phyloP scores from a whole-genome alignment of 2,888 invertebrate genomes.

The Lottia gigantea region DNA sequence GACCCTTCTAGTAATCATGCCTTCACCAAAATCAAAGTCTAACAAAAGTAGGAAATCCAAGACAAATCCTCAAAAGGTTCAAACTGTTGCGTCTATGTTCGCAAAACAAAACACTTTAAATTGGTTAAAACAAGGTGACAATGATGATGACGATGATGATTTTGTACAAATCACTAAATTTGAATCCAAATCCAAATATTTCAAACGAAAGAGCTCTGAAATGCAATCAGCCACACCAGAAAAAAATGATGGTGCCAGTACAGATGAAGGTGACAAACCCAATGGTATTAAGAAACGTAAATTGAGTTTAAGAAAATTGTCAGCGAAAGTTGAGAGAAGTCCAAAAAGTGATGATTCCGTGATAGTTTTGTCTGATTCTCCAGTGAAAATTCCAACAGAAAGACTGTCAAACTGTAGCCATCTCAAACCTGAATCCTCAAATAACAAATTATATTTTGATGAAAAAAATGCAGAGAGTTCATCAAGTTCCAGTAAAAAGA shows the following conservation, averaged over 20 bases:
- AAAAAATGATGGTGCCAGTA: background rate
- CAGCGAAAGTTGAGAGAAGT: background rate
- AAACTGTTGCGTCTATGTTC: slow-evolving; percentile 15
- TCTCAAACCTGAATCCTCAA: no score
- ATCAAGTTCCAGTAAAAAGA: no score
- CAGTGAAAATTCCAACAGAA: background rate
- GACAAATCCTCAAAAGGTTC: background rate
- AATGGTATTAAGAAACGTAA: slow-evolving; percentile 1
- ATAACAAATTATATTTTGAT: no score
- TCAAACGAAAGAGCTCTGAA: slow-evolving; percentile 14
- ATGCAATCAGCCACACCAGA: background rate
- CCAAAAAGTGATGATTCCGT: background rate
- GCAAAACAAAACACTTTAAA: slow-evolving; percentile 9
- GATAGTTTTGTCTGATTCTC: background rate
- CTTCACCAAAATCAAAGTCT: background rate
- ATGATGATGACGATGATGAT: slow-evolving; percentile 15
- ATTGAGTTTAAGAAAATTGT: slow-evolving; percentile 17
- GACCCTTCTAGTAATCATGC: no score
- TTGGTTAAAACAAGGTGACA: background rate
- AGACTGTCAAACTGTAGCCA: background rate
- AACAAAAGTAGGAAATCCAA: background rate
- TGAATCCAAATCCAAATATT: slow-evolving; percentile 27
- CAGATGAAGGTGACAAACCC: background rate
- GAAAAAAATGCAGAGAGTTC: no score
- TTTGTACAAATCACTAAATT: slow-evolving; percentile 14